Conservation (phyloP, 2,797 vertebrate species). For the Pygocentrus nattereri region DNA sequence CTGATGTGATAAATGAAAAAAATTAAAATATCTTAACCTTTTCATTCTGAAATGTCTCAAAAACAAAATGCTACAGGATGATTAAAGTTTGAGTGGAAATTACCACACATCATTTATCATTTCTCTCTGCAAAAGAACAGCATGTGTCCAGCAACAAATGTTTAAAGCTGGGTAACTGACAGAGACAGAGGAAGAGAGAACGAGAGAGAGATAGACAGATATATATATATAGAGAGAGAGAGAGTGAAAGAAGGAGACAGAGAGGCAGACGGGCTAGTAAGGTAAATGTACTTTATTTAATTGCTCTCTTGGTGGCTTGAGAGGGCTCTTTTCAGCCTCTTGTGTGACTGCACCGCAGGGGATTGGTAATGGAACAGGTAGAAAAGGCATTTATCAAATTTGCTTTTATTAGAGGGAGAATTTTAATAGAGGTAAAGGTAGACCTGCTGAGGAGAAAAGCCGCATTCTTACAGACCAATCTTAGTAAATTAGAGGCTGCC, state of each 20-base stretch:
- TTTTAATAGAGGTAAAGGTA: conserved; percentile 64
- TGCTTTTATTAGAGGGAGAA: conserved; percentile 64
- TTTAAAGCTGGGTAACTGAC: conserved; percentile 36
- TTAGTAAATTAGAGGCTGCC: conserved; percentile 60
- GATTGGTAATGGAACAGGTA: conserved; percentile 63
- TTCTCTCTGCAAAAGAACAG: conserved; percentile 48
- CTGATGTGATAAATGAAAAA: not conserved
- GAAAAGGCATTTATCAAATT: conserved; percentile 66
- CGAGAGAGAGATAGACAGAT: not conserved
- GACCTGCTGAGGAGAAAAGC: conserved; percentile 61
- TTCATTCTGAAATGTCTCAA: not conserved
- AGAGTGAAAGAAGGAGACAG: conserved; percentile 1
- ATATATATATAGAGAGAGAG: not conserved
- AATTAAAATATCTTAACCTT: not conserved
- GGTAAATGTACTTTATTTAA: conserved; percentile 63
- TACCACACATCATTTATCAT: conserved; percentile 37
- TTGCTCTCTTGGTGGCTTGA: conserved; percentile 61
- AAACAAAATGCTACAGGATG: conserved; percentile 21
- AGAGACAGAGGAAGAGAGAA: not conserved
- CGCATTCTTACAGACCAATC: conserved; percentile 57
- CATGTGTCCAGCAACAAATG: conserved; percentile 40
- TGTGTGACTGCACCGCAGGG: conserved; percentile 61
- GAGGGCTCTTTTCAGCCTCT: conserved; percentile 62
- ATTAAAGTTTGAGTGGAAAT: conserved; percentile 33
- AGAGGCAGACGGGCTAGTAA: conserved; percentile 44